Conservation (phyloP, 2,888 invertebrate genomes). For the Alloscopus bannaensis region DNA sequence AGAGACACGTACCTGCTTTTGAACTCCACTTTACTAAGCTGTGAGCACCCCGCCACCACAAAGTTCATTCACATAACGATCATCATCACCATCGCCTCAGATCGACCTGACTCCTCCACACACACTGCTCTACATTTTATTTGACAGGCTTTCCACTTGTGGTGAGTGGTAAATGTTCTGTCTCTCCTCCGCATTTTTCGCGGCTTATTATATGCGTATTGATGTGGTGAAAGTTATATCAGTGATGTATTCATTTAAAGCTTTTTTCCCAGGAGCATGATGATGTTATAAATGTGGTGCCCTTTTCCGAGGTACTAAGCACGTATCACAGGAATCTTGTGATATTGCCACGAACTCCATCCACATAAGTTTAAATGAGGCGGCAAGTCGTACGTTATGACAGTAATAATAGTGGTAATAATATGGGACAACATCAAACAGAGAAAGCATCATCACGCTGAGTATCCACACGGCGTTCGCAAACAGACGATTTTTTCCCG, state of each 20-base stretch:
- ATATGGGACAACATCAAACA: slow-evolving; percentile 24
- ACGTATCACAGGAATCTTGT: slow-evolving; percentile 19
- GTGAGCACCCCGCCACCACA: background rate
- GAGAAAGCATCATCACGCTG: background rate
- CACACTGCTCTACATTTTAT: background rate
- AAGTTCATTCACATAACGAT: slow-evolving; percentile 8
- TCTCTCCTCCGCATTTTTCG: too few relatives aligned
- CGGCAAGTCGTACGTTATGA: slow-evolving; percentile 41
- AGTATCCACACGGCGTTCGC: background rate
- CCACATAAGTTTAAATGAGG: slow-evolving; percentile 29
- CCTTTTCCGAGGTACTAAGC: background rate
- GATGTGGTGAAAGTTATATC: slow-evolving; percentile 15
- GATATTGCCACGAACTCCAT: background rate
- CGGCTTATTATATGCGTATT: too few relatives aligned
- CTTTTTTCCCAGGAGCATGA: too few relatives aligned
- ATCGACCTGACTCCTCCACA: background rate
- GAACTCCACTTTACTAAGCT: too few relatives aligned
- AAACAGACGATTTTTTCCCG: background rate
- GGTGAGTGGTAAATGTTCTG: too few relatives aligned
- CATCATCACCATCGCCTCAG: background rate
- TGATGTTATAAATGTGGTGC: slow-evolving; percentile 17
- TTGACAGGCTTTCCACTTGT: slow-evolving; percentile 19
- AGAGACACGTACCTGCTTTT: too few relatives aligned
- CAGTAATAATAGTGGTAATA: slow-evolving; percentile 47
- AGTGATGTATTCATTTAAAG: too few relatives aligned